Conservation (phyloP, 2,888 invertebrate genomes). For the Sesia bembeciformis region DNA sequence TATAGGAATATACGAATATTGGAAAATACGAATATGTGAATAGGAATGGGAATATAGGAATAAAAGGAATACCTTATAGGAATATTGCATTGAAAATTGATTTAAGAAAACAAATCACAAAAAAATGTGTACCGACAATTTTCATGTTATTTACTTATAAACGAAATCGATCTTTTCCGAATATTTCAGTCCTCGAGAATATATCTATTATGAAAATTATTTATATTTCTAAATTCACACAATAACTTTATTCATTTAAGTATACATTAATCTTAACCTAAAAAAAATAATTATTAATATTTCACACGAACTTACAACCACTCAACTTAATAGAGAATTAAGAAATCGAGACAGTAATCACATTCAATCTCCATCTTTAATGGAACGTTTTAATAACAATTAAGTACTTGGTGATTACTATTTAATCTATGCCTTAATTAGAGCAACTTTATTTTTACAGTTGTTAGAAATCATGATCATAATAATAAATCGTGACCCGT, state of each 20-base stretch:
- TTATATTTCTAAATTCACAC: too few relatives aligned
- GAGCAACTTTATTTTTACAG: slow-evolving; percentile 15
- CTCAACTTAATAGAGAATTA: not conserved
- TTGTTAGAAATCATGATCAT: slow-evolving; percentile 26
- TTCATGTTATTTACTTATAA: too few relatives aligned
- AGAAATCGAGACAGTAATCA: not conserved
- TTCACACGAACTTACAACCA: not conserved
- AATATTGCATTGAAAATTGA: too few relatives aligned
- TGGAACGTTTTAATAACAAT: not conserved
- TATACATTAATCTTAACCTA: not conserved
- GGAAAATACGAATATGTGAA: too few relatives aligned
- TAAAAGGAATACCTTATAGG: too few relatives aligned
- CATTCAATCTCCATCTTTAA: not conserved
- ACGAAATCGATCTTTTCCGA: too few relatives aligned
- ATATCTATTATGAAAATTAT: too few relatives aligned
- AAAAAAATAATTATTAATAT: not conserved
- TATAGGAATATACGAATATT: too few relatives aligned
- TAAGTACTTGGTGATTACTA: not conserved
- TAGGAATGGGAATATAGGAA: too few relatives aligned
- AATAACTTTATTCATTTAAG: not conserved
- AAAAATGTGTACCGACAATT: too few relatives aligned
- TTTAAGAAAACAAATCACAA: too few relatives aligned
- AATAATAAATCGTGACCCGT: slow-evolving; percentile 39
- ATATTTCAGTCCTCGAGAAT: too few relatives aligned
- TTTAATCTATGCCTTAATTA: slow-evolving; percentile 19